A percentile compares a stretch with the other conserved stretches of the same genome.
phyloP scores from a whole-genome alignment of 2,113 vertebrate species.

The Platanista minor region DNA sequence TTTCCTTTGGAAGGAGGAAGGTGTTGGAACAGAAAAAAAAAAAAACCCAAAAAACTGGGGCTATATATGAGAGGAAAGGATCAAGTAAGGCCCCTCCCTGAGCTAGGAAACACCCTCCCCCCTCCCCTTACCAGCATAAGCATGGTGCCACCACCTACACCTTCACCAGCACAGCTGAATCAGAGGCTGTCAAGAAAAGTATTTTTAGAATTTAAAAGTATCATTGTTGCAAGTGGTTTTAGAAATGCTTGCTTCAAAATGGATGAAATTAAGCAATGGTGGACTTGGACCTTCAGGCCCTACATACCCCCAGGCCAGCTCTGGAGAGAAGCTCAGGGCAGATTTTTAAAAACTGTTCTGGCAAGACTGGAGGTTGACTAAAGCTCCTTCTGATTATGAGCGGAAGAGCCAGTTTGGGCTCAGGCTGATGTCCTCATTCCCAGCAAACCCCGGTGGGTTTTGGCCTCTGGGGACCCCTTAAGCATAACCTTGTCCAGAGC shows the following conservation, averaged over 20 bases:
- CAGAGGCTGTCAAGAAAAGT: background rate
- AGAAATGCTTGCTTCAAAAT: background rate
- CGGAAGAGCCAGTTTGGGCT: background rate
- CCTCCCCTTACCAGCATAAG: accelerated
- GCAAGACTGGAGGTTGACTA: background rate
- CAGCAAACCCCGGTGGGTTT: background rate
- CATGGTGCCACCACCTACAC: background rate
- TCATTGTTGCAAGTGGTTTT: background rate
- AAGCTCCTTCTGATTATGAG: background rate
- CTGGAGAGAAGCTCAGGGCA: background rate
- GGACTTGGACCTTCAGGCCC: background rate
- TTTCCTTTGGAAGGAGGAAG: background rate
- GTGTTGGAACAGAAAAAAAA: background rate
- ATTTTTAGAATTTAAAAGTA: constrained; percentile 46
- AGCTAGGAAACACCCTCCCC: background rate
- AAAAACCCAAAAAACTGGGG: background rate
- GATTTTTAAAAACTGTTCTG: background rate
- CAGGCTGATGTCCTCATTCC: background rate
- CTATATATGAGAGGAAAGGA: background rate
- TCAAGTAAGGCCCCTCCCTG: background rate
- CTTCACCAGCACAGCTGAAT: background rate
- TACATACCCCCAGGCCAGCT: background rate
- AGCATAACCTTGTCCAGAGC: background rate
- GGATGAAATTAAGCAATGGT: background rate
- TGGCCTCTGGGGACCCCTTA: background rate